phyloP scores from a whole-genome alignment of 2,888 invertebrate genomes.

The Rotaria macrura region DNA sequence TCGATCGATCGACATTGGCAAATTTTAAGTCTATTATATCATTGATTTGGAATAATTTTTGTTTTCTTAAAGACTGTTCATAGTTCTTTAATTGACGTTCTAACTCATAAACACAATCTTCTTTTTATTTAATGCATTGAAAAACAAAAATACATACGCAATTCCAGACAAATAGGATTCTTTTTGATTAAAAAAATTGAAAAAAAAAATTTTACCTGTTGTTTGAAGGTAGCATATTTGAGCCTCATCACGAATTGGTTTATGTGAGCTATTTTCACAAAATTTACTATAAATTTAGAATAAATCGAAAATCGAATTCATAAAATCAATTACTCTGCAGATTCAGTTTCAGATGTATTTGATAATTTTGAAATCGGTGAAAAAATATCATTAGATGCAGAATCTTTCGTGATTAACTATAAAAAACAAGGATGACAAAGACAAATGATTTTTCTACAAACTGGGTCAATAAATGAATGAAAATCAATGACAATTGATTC shows the following conservation, averaged over 20 bases:
- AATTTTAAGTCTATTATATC: neutral
- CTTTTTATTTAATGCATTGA: too few relatives aligned
- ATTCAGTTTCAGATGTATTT: neutral
- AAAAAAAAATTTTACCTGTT: neutral
- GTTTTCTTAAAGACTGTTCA: neutral
- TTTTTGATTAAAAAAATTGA: neutral
- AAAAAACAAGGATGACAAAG: neutral
- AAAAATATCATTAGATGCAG: neutral
- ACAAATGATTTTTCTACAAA: neutral
- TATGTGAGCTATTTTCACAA: neutral
- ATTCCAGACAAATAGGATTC: too few relatives aligned
- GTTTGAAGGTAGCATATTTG: neutral
- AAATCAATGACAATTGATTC: neutral
- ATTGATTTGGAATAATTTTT: neutral
- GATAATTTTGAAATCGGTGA: neutral
- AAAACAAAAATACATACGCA: too few relatives aligned
- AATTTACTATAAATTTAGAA: neutral
- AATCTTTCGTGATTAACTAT: neutral
- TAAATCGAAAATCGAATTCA: neutral
- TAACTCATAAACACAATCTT: neutral
- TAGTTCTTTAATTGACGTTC: neutral
- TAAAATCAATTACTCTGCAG: neutral
- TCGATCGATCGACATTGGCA: neutral
- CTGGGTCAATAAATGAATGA: neutral
- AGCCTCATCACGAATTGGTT: neutral